Percentiles rank a stretch among this genome's conserved stretches.
Evolutionary conservation across 1,140 invertebrate species (phyloP).

Genomic region (Drosophila yakuba): DNA sequence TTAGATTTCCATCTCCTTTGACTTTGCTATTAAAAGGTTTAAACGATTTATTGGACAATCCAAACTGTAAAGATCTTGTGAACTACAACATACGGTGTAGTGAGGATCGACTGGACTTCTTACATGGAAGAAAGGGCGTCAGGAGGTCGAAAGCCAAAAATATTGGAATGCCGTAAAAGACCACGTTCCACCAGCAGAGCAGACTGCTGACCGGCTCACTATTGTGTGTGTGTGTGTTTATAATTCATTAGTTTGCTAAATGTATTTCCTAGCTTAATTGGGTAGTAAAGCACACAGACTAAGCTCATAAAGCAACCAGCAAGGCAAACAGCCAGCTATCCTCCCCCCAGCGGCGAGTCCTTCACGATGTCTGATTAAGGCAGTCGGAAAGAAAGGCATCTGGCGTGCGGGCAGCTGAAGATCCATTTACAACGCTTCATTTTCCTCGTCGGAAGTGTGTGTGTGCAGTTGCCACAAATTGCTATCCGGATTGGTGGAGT

Average conservation of each 20-base stretch:
- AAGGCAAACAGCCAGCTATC: slow-evolving; percentile 37
- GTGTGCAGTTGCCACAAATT: slow-evolving; percentile 15
- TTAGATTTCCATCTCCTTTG: neutral
- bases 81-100: too few relatives aligned
- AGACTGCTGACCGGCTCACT: too few relatives aligned
- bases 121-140: neutral
- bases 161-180: too few relatives aligned
- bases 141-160: slow-evolving; percentile 1
- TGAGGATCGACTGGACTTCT: neutral
- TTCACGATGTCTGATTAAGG: slow-evolving; percentile 50
- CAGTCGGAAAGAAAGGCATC: slow-evolving; percentile 25
- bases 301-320: slow-evolving; percentile 62
- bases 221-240: slow-evolving; percentile 52
- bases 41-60: too few relatives aligned
- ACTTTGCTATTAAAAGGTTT: too few relatives aligned
- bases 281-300: slow-evolving; percentile 61
- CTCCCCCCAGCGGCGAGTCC: slow-evolving; percentile 9
- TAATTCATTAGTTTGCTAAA: slow-evolving; percentile 79
- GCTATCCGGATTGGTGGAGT: neutral
- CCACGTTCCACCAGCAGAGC: too few relatives aligned
- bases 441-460: neutral
- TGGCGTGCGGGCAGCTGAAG: slow-evolving; percentile 2
- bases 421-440: slow-evolving; percentile 13
- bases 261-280: slow-evolving; percentile 76
- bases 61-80: too few relatives aligned